Evolutionary conservation across 2,113 vertebrate genomes (phyloP).

Genomic region (Scomber japonicus): DNA sequence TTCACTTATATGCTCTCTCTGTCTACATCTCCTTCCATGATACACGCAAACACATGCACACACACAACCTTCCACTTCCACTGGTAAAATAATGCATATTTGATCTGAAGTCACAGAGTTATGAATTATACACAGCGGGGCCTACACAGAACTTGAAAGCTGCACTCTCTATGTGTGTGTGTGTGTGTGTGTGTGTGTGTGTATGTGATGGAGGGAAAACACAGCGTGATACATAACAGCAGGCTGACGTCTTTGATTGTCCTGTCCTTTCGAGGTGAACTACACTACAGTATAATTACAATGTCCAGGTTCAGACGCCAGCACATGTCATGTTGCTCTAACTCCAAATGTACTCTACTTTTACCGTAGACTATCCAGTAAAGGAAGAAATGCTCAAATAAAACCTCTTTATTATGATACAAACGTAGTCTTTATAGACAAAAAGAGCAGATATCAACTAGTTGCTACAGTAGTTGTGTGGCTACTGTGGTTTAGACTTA

Average conservation of each 20-base stretch:
- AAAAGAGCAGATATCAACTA: neutral
- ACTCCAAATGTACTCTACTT: neutral
- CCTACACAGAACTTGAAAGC: constrained; percentile 68
- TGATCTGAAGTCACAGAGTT: constrained; percentile 60
- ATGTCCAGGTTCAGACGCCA: constrained; percentile 7
- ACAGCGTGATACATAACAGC: constrained; percentile 4
- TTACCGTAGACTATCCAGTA: neutral
- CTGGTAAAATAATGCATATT: constrained; percentile 66
- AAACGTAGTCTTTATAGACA: neutral
- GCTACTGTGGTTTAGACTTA: no score
- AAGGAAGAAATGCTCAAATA: neutral
- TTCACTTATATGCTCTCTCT: neutral
- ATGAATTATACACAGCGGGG: constrained; percentile 72
- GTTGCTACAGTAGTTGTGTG: no score
- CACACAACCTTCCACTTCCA: constrained; percentile 16
- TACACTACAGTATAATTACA: neutral
- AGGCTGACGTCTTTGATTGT: constrained; percentile 38
- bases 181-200: neutral
- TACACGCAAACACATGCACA: neutral
- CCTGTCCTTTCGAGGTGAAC: neutral
- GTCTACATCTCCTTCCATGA: constrained; percentile 8
- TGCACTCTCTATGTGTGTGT: neutral
- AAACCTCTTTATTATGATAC: neutral
- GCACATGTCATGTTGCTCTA: neutral
- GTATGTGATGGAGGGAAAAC: neutral